Evolutionary conservation across 2,888 invertebrate genomes (phyloP), one percentile per base, ranked within the genome.

Genomic region (Lasioglossum lativentre): DNA sequence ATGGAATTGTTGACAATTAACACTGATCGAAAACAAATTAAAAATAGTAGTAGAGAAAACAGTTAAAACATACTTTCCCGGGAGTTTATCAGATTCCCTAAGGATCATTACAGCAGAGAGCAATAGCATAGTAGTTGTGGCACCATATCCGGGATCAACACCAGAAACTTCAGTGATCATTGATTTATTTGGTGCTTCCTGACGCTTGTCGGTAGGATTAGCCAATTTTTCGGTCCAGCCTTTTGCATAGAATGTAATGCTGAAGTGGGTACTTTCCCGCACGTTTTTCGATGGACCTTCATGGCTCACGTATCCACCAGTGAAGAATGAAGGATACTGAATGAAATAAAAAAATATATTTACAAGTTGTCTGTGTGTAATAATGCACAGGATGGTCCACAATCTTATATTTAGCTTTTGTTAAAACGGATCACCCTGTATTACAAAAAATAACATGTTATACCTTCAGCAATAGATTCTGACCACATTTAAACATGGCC

Each of bases 101-200:
- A 99, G 95, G 75, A 99, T 95, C 0, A 97, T 97, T 82, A 98
- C 92, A 0, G 98, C 99, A 72, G 97, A 96, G 85, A 97, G 96
- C 8, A 99, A 95, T 85, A 98, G 93, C 70, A 97, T 96, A 8
- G 96, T 96, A 81, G 97, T 97, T 0, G 98, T 99, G 14, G 97
- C 96, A 3, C 98, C 97, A 96, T 99, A 99, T 27, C 97, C 99
- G 3, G 97, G 97, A 95, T 98, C 97, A 80, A 88, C 93, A 0
- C 97, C 97, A 30, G 95, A 94, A 23, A 98, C 97, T 95, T 96
- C 96, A 0, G 96, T 97, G 63, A 96, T 96, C 68, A 98, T 94
- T 74, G 95, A 96, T 93, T 97, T 97, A 78, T 97, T 96, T 0
- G 97, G 97, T 23, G 96, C 95, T 0, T 96, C 96, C 4, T 95